A percentile compares a stretch with the other conserved stretches of the same genome.
phyloP scores from a whole-genome alignment of 2,797 vertebrate species.

The Morus bassanus region DNA sequence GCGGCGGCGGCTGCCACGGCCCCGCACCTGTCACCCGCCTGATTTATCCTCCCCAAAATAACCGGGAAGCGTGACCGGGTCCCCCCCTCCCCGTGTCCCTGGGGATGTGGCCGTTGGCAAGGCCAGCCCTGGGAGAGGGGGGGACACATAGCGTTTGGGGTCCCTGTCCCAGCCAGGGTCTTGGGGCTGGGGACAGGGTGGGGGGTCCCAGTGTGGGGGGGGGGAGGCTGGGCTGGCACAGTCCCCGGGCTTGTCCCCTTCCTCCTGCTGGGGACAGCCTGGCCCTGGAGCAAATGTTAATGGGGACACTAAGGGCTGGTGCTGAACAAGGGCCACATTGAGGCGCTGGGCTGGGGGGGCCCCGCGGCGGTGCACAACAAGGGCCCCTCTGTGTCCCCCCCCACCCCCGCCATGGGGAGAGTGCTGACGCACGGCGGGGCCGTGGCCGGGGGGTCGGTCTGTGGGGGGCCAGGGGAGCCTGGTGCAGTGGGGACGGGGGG shows the following conservation, averaged over 20 bases:
- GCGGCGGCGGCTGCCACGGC: slow-evolving; percentile 12
- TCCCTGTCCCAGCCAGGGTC: background rate
- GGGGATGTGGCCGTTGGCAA: background rate
- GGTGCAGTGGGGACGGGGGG: rapidly evolving
- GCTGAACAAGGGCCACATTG: slow-evolving; percentile 76
- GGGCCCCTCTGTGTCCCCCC: background rate
- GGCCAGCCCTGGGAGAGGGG: background rate
- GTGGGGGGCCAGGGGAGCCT: background rate
- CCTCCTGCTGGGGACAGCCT: background rate
- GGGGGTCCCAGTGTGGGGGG: rapidly evolving
- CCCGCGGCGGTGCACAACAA: background rate
- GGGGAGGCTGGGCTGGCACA: rapidly evolving
- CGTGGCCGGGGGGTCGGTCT: background rate
- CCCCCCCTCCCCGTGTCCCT: background rate
- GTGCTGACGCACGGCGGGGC: background rate
- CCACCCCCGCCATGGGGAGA: background rate
- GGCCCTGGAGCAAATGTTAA: background rate
- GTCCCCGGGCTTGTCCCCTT: background rate
- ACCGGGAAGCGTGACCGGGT: slow-evolving; percentile 48
- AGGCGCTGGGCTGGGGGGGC: slow-evolving; percentile 16
- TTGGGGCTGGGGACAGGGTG: background rate
- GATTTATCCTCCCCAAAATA: slow-evolving; percentile 74
- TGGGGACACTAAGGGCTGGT: background rate
- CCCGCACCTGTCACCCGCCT: slow-evolving; percentile 66
- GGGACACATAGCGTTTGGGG: background rate